Evolutionary conservation across 2,888 invertebrate species (phyloP).

Genomic region (Protophormia terraenovae): DNA sequence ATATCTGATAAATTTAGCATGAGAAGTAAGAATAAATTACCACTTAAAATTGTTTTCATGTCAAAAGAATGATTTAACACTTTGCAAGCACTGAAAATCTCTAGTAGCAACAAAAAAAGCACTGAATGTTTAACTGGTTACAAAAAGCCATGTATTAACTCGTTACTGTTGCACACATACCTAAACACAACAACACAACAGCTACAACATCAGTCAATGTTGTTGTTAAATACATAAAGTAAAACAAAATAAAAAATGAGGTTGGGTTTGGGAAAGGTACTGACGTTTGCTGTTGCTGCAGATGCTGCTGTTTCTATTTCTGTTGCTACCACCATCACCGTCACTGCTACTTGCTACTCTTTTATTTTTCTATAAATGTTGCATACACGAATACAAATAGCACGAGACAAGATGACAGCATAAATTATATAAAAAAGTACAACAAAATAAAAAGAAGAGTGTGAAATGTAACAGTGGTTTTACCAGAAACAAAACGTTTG

Average conservation of each 20-base stretch:
- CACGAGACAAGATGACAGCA: slow-evolving; percentile 59
- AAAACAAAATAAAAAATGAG: neutral
- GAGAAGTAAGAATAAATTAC: too few relatives aligned
- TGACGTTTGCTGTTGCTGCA: neutral
- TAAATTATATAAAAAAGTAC: slow-evolving; percentile 26
- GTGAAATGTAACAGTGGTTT: slow-evolving; percentile 43
- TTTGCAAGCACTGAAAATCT: neutral
- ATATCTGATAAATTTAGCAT: too few relatives aligned
- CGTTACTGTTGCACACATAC: slow-evolving; percentile 37
- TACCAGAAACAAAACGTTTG: neutral
- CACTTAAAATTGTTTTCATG: too few relatives aligned
- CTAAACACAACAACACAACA: neutral
- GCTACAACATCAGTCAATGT: neutral
- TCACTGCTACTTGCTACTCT: slow-evolving; percentile 12
- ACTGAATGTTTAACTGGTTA: slow-evolving; percentile 63
- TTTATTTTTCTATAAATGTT: slow-evolving; percentile 13
- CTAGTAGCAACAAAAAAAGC: neutral
- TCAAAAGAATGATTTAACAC: neutral
- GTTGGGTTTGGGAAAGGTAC: slow-evolving; percentile 19
- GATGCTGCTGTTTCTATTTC: neutral
- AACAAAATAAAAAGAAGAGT: slow-evolving; percentile 9
- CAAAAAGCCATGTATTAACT: slow-evolving; percentile 49
- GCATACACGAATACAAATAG: slow-evolving; percentile 39
- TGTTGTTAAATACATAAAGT: neutral
- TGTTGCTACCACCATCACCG: neutral